Percentiles rank a stretch among this genome's conserved stretches.
phyloP scores from a whole-genome alignment of 2,113 vertebrate species.

The Prochilodus magdalenae region DNA sequence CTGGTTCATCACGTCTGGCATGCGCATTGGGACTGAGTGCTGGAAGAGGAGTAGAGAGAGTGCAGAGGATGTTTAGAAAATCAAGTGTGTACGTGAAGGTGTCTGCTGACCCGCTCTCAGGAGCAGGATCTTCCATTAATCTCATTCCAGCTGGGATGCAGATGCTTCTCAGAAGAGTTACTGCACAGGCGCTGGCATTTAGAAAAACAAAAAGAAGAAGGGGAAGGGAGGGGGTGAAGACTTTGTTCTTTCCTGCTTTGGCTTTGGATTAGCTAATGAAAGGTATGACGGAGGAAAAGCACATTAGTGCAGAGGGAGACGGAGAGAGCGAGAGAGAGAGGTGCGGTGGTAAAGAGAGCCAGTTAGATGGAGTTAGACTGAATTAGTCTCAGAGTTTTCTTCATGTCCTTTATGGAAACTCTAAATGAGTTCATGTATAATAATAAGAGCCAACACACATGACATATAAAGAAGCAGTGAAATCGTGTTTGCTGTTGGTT shows the following conservation, averaged over 20 bases:
- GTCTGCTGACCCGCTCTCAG: conserved; percentile 53
- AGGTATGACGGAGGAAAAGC: conserved; percentile 58
- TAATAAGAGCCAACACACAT: no score
- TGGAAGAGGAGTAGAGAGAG: conserved; percentile 9
- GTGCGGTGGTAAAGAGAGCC: not conserved
- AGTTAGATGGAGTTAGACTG: not conserved
- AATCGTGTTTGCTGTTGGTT: no score
- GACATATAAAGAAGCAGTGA: no score
- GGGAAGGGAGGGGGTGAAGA: conserved; percentile 11
- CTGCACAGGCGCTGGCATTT: conserved; percentile 60
- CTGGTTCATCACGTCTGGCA: conserved; percentile 22
- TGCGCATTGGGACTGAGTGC: conserved; percentile 49
- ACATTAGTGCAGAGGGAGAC: conserved; percentile 57
- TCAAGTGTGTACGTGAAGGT: conserved; percentile 56
- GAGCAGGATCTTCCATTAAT: conserved; percentile 47
- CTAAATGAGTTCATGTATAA: no score
- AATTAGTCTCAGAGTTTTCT: no score
- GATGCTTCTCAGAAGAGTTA: conserved; percentile 59
- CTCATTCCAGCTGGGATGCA: conserved; percentile 61
- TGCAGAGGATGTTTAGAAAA: not conserved
- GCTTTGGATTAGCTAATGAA: conserved; percentile 63
- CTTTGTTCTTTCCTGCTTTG: conserved; percentile 64
- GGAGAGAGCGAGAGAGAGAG: conserved; percentile 2
- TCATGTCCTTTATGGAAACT: no score
- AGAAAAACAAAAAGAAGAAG: conserved; percentile 62